These are phyloP conservation scores for Aradus depressus DNA, from an alignment of 2,888 invertebrate species.

Conservation along the genomic window DNA sequence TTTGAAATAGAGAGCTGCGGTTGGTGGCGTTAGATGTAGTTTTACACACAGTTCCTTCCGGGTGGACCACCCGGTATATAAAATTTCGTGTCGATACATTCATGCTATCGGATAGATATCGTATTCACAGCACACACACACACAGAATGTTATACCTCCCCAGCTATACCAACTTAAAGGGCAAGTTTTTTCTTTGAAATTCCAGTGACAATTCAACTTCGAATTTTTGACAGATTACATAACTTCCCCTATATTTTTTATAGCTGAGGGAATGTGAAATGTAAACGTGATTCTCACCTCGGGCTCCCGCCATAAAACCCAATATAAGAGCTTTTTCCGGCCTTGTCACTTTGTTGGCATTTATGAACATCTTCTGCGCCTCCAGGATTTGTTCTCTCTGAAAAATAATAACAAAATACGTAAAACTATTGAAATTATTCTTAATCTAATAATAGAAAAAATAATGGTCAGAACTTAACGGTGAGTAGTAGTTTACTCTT, in stretches of 20 bases:
- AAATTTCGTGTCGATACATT: no score
- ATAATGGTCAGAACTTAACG: not conserved
- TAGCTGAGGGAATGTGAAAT: not conserved
- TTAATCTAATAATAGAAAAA: not conserved
- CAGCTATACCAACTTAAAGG: not conserved
- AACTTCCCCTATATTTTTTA: no score
- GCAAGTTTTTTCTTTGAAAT: no score
- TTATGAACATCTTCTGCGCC: conserved; percentile 94
- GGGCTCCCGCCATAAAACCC: conserved; percentile 96
- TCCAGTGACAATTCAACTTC: no score
- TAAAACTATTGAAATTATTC: not conserved
- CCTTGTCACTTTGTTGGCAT: conserved; percentile 88
- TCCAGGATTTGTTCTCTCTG: conserved; percentile 93
- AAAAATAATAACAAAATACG: conserved; percentile 33
- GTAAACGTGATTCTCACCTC: conserved; percentile 46
- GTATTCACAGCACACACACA: no score
- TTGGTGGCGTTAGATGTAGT: no score
- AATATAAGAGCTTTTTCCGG: conserved; percentile 95
- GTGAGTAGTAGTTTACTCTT: conserved; percentile 12
- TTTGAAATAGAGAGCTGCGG: no score
- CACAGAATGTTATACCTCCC: not conserved
- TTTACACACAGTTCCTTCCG: no score
- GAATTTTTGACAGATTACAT: no score
- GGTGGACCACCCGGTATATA: no score
- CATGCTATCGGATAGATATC: no score